Base-by-base conservation (phyloP, 2,113 vertebrate genomes). In the Pseudolaguvia tuberculata region DNA sequence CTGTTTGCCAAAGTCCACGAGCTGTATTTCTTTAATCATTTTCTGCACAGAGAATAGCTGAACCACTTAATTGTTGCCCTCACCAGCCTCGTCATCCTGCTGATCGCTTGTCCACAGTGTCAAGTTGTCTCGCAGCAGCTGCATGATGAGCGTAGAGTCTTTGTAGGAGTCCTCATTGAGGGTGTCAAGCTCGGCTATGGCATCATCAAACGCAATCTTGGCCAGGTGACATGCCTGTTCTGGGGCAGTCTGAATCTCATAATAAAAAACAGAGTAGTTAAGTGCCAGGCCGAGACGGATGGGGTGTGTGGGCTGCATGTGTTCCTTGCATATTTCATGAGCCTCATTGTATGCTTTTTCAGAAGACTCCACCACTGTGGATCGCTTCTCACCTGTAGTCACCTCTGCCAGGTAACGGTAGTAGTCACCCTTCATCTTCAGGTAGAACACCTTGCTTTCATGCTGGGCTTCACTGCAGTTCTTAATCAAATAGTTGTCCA, bases 361-460 rank as follows among this genome's bases (percentile, higher is more conserved):
- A 0, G 97, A 99, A 0, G 95, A 98, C 84, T 98, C 96, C 84
- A 99, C 96, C 79, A 98, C 96, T 0, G 94, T 93, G 2, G 95
- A 94, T 76, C 94, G 90, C 87, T 99, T 99, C 93, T 99, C 97
- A 0, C 97, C 97, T 0, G 95, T 97, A 87, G 95, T 96, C 73
- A 99, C 97, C 84, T 99, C 97, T 0, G 96, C 97, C 90, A 99
- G 90, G 88, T 99, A 99, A 79, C 97, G 94, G 83, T 97, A 99
- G 88, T 99, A 99, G 92, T 99, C 97, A 83, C 97, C 97, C 89
- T 99, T 99, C 97, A 99, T 99, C 94, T 99, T 99, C 92, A 99
- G 90, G 90, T 99, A 99, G 87, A 99, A 99, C 79, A 99, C 96
- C 77, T 99, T 99, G 90, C 96, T 99, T 91, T 99, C 97, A 0